Percentiles rank a stretch among this genome's conserved stretches.
Evolutionary conservation across 1,140 invertebrate genomes (phyloP).

Genomic region (Magallana angulata): DNA sequence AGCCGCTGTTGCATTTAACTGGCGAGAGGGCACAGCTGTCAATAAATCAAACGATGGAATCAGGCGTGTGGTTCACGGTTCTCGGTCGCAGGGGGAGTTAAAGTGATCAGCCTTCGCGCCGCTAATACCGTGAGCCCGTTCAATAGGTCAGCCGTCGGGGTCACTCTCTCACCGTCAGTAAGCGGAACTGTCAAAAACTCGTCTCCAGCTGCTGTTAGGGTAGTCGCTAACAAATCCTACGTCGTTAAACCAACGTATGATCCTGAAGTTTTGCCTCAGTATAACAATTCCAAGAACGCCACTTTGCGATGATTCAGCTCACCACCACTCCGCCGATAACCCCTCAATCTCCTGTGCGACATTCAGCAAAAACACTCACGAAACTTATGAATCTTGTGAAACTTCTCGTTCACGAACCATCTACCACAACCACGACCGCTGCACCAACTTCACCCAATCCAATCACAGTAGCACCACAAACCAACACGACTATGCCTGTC

Average conservation of each 20-base stretch:
- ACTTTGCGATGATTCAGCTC: conserved; percentile 11
- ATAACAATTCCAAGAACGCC: neutral
- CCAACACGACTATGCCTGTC: neutral
- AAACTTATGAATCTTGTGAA: conserved; percentile 5
- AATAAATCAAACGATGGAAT: neutral
- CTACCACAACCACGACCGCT: neutral
- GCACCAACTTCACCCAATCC: neutral
- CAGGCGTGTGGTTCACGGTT: neutral
- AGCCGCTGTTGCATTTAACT: neutral
- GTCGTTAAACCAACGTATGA: neutral
- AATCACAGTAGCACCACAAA: neutral
- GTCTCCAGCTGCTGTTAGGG: too few relatives aligned
- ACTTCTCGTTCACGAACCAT: neutral
- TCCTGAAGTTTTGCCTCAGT: neutral
- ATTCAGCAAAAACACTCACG: neutral
- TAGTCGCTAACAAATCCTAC: too few relatives aligned
- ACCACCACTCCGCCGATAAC: neutral
- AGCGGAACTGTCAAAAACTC: neutral
- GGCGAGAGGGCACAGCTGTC: neutral
- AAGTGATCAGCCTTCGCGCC: conserved; percentile 22
- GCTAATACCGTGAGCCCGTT: conserved; percentile 7
- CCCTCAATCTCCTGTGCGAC: neutral
- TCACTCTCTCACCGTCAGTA: neutral
- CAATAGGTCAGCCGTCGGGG: neutral
- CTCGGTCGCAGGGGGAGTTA: neutral